Evolutionary conservation across 1,140 invertebrate species (phyloP).

Genomic region (Drosophila littoralis): DNA sequence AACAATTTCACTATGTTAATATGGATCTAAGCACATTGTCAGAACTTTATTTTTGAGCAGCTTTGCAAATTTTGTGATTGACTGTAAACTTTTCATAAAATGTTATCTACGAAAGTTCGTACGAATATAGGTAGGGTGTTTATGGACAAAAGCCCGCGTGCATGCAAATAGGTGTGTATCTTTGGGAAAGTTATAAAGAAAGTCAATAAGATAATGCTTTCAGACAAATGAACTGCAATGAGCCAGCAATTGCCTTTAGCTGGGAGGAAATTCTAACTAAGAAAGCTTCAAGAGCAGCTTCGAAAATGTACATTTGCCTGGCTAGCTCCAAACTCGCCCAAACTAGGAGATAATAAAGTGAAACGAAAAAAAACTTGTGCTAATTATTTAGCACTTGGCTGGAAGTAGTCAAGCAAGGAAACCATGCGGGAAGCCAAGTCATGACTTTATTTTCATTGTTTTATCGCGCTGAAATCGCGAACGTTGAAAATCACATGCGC

Average conservation of each 20-base stretch:
- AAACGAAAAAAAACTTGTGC: slow-evolving; percentile 26
- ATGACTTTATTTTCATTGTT: slow-evolving; percentile 79
- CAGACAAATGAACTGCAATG: not conserved
- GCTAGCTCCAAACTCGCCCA: not conserved
- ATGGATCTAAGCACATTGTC: too few relatives aligned
- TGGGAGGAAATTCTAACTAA: not conserved
- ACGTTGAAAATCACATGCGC: slow-evolving; percentile 69
- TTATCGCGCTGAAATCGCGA: slow-evolving; percentile 67
- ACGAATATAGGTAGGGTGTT: too few relatives aligned
- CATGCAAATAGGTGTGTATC: too few relatives aligned
- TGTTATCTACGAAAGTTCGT: too few relatives aligned
- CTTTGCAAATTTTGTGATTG: too few relatives aligned
- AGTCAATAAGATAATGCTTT: too few relatives aligned
- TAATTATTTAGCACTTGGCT: slow-evolving; percentile 44
- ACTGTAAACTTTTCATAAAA: too few relatives aligned
- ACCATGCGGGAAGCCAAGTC: slow-evolving; percentile 31
- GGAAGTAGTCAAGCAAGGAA: slow-evolving; percentile 15
- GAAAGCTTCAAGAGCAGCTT: not conserved
- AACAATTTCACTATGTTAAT: too few relatives aligned
- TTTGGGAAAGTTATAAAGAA: too few relatives aligned
- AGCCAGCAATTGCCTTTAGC: not conserved
- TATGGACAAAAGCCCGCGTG: too few relatives aligned
- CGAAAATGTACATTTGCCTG: not conserved
- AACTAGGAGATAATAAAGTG: not conserved
- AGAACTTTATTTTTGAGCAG: too few relatives aligned